Evolutionary conservation across 1,140 invertebrate genomes (phyloP).

Genomic region (Patella vulgata): DNA sequence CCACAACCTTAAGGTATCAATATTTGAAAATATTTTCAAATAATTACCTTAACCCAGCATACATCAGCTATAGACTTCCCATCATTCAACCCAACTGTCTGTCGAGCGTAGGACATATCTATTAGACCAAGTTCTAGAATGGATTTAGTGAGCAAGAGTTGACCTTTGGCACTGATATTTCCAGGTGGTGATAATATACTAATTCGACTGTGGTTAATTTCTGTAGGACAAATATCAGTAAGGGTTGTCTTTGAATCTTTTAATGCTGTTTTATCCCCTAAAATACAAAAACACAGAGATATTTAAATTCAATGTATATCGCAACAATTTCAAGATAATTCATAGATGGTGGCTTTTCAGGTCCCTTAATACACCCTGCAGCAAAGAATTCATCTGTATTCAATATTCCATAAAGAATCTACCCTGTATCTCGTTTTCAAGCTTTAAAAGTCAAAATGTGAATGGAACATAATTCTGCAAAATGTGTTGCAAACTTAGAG

Average conservation of each 20-base stretch:
- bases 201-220: slow-evolving; percentile 32
- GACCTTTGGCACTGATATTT: slow-evolving; percentile 34
- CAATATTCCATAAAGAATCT: too few species aligned
- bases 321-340: background rate
- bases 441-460: too few species aligned
- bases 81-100: slow-evolving; percentile 56
- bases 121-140: slow-evolving; percentile 59
- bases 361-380: background rate
- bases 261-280: slow-evolving; percentile 36
- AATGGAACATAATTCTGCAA: too few species aligned
- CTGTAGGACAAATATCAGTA: slow-evolving; percentile 32
- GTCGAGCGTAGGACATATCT: slow-evolving; percentile 58
- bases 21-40: too few species aligned
- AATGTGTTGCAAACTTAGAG: too few species aligned
- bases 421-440: too few species aligned
- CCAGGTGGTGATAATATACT: slow-evolving; percentile 44
- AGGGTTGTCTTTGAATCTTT: slow-evolving; percentile 49
- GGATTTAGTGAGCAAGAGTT: slow-evolving; percentile 53
- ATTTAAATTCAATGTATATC: too few species aligned
- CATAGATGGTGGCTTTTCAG: background rate
- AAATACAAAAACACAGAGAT: slow-evolving; percentile 3
- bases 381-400: background rate
- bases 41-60: slow-evolving; percentile 63
- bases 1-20: too few species aligned
- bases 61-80: slow-evolving; percentile 63